Evolutionary conservation across 2,888 invertebrate species (phyloP).

Genomic region (Catocala nupta): DNA sequence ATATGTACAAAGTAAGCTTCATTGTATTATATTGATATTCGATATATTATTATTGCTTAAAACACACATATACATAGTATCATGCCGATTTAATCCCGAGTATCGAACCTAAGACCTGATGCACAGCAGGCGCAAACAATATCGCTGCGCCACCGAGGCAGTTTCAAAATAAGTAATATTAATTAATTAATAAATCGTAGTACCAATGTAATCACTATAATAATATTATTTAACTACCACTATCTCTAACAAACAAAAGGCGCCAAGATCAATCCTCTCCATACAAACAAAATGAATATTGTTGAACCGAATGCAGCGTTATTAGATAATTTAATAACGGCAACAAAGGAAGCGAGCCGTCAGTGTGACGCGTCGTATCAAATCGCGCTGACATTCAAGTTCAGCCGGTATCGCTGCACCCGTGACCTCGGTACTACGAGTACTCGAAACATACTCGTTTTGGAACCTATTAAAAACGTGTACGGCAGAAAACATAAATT

Average conservation of each 20-base stretch:
- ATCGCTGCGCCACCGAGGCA: too few relatives aligned
- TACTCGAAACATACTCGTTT: conserved; percentile 38
- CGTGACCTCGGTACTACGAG: conserved; percentile 56
- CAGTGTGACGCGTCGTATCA: conserved; percentile 81
- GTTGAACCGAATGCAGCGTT: conserved; percentile 57
- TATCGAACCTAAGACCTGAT: too few relatives aligned
- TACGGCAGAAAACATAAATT: too few relatives aligned
- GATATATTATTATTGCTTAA: too few relatives aligned
- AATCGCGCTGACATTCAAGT: conserved; percentile 83
- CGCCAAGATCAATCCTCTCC: conserved; percentile 5
- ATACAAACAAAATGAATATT: conserved; percentile 37
- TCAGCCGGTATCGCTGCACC: conserved; percentile 71
- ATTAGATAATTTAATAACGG: conserved; percentile 78
- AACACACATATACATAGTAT: too few relatives aligned
- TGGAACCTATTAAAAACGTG: not conserved
- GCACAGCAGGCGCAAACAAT: too few relatives aligned
- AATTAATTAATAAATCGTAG: too few relatives aligned
- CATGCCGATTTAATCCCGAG: too few relatives aligned
- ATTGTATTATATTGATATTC: too few relatives aligned
- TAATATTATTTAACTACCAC: not conserved
- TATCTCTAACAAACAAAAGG: not conserved
- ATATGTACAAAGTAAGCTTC: too few relatives aligned
- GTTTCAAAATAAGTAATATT: too few relatives aligned
- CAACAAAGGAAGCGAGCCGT: conserved; percentile 81
- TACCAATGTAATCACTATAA: too few relatives aligned